Conservation (phyloP, 2,113 vertebrate genomes). For the Triplophysa tibetana region DNA sequence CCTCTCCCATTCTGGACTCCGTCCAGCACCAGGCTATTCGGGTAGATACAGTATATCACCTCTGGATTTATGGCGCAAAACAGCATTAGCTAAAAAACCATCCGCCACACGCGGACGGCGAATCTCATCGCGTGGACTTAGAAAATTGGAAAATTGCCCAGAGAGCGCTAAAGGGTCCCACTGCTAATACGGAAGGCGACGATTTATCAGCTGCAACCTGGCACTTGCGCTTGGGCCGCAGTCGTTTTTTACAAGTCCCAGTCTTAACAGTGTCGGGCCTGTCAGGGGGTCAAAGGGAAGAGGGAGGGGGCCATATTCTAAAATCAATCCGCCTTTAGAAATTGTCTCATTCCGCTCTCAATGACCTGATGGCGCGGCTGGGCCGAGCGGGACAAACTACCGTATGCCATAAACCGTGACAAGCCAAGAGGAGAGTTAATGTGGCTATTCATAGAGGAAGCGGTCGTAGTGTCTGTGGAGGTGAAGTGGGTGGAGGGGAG, state of each 20-base stretch:
- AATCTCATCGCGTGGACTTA: conserved; percentile 56
- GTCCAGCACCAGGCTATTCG: conserved; percentile 56
- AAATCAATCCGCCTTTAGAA: conserved; percentile 91
- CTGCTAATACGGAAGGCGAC: conserved; percentile 76
- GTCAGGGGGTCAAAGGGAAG: conserved; percentile 87
- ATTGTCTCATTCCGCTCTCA: conserved; percentile 89
- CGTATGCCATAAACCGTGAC: conserved; percentile 85
- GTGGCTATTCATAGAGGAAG: conserved; percentile 83
- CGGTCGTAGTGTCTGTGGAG: conserved; percentile 61
- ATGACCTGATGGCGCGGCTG: conserved; percentile 79
- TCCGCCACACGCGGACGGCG: conserved; percentile 59
- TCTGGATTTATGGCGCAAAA: conserved; percentile 75
- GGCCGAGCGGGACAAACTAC: conserved; percentile 81
- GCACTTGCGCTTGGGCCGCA: conserved; percentile 51
- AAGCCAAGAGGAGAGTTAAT: conserved; percentile 79
- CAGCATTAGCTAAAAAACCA: conserved; percentile 75
- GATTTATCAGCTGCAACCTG: conserved; percentile 85
- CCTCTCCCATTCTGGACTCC: conserved; percentile 15
- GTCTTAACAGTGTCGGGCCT: conserved; percentile 86
- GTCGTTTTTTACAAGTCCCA: conserved; percentile 88
- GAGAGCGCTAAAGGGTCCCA: conserved; percentile 70
- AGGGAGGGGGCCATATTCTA: conserved; percentile 78
- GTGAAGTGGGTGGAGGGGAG: conserved; percentile 18
- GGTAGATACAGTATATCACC: conserved; percentile 73
- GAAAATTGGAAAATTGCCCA: conserved; percentile 78